Base-by-base conservation (phyloP, 2,797 vertebrate genomes). In the Chaunax sp. region DNA sequence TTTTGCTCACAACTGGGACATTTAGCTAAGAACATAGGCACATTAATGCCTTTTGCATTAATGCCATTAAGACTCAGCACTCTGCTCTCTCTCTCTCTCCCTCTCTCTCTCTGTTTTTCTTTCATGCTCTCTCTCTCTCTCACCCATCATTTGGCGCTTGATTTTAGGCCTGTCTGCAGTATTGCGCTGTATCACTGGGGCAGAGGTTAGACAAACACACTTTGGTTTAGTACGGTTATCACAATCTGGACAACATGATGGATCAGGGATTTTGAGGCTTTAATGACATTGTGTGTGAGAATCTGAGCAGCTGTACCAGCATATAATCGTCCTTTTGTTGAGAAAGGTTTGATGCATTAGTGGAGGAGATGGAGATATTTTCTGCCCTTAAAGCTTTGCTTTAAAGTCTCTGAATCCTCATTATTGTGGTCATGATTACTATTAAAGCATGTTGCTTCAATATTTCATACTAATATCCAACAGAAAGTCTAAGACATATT, bases 21-120 rank as follows among this genome's bases (percentile, higher is more conserved):
- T 87, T 88, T 77, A 69, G 71, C 78, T 89, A 80, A 90, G 82
- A 87, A 83, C 84, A 85, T 90, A 90, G 91, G 84, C 72, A 90
- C 77, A 81, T 88, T 92, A 87, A 86, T 90, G 86, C 49, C 30
- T 57, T 84, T 83, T 84, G 83, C 81, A 87, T 88, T 86, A 90
- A 86, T 82, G 63, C 84, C 78, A 84, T 89, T 89, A 83, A 72
- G 65, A 56, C 14, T 11, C n/a, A 16, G 64, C 53, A 28, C 71
- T 64, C 44, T 25, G 13, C 68, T 74, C 37, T 53, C 33, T 61
- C 57, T 58, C 16, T 41, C 20, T 50, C 19, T 49, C 46, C 14
- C 46, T 49, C 22, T 56, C 30, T 57, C 33, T 22, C 37, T 1
- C n/a, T 44, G 59, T n/a, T 23, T 57, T 23, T 62, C 40, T 28